phyloP scores from a whole-genome alignment of 2,888 invertebrate species.

The Agrenia bidenticulata region DNA sequence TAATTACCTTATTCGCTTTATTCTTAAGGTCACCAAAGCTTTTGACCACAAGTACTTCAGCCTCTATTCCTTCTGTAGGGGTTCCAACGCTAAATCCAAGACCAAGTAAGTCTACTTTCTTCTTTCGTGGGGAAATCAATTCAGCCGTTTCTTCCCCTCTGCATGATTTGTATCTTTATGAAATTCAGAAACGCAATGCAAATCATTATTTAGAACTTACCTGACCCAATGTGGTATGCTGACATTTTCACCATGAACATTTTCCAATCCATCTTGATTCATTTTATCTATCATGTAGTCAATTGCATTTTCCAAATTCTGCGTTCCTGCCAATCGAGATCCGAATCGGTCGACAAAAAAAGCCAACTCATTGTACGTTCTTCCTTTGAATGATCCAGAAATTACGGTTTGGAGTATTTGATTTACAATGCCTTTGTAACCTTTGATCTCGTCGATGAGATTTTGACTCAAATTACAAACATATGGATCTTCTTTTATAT shows the following conservation, averaged over 20 bases:
- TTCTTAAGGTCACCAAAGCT: constrained; percentile 25
- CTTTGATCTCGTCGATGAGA: constrained; percentile 62
- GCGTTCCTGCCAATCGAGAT: constrained; percentile 55
- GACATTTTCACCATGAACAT: constrained; percentile 57
- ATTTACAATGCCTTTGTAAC: constrained; percentile 61
- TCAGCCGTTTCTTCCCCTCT: constrained; percentile 31
- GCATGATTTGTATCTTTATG: background rate
- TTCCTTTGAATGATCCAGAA: constrained; percentile 61
- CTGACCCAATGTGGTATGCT: constrained; percentile 53
- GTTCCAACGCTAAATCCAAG: constrained; percentile 28
- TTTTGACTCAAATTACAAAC: constrained; percentile 2
- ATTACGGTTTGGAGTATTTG: constrained; percentile 61
- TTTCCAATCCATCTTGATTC: constrained; percentile 55
- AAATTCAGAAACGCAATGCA: background rate
- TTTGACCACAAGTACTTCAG: constrained; percentile 29
- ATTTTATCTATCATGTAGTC: constrained; percentile 55
- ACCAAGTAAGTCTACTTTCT: constrained; percentile 24
- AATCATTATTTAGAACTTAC: constrained; percentile 22
- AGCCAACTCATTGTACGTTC: constrained; percentile 53
- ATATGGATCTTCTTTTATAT: too few relatives aligned
- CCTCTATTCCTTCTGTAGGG: constrained; percentile 17
- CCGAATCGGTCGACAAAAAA: constrained; percentile 55
- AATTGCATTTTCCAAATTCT: constrained; percentile 56
- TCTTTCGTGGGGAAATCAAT: constrained; percentile 17
- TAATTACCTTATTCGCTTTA: constrained; percentile 11